These are phyloP conservation scores for Lithobius niger DNA, from an alignment of 1,140 invertebrate species.

Conservation along the genomic window DNA sequence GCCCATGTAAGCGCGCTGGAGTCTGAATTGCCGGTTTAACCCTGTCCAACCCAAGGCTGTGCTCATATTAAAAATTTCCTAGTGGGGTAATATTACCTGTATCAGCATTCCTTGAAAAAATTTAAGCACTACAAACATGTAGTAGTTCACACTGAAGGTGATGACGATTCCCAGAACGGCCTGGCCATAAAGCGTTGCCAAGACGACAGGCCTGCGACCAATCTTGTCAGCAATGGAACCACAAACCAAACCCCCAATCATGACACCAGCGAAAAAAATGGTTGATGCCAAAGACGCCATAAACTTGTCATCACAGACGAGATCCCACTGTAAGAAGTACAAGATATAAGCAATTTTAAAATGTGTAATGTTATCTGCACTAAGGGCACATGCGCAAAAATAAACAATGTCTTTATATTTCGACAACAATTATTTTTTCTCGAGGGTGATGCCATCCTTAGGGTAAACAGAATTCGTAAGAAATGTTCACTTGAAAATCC, in stretches of 20 bases:
- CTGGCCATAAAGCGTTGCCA: slow-evolving; percentile 38
- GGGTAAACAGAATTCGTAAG: too few relatives aligned
- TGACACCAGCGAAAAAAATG: slow-evolving; percentile 37
- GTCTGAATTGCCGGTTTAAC: neutral
- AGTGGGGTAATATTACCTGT: slow-evolving; percentile 21
- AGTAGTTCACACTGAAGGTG: slow-evolving; percentile 22
- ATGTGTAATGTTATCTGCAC: too few relatives aligned
- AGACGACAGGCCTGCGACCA: slow-evolving; percentile 36
- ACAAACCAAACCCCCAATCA: slow-evolving; percentile 40
- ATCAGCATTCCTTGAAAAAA: slow-evolving; percentile 29
- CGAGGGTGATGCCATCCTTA: too few relatives aligned
- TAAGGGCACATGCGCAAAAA: too few relatives aligned
- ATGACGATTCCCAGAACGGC: slow-evolving; percentile 32
- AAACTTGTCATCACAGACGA: slow-evolving; percentile 38
- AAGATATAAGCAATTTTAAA: too few relatives aligned
- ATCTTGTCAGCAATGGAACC: slow-evolving; percentile 39
- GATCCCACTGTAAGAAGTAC: slow-evolving; percentile 40
- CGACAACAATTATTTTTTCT: too few relatives aligned
- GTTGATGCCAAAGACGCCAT: slow-evolving; percentile 33
- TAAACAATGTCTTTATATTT: too few relatives aligned
- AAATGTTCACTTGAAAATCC: too few relatives aligned
- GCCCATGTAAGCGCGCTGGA: neutral
- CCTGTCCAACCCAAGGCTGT: neutral
- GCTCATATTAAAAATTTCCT: neutral
- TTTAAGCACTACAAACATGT: slow-evolving; percentile 24